phyloP scores from a whole-genome alignment of 2,113 vertebrate genomes.

The Callospermophilus lateralis region DNA sequence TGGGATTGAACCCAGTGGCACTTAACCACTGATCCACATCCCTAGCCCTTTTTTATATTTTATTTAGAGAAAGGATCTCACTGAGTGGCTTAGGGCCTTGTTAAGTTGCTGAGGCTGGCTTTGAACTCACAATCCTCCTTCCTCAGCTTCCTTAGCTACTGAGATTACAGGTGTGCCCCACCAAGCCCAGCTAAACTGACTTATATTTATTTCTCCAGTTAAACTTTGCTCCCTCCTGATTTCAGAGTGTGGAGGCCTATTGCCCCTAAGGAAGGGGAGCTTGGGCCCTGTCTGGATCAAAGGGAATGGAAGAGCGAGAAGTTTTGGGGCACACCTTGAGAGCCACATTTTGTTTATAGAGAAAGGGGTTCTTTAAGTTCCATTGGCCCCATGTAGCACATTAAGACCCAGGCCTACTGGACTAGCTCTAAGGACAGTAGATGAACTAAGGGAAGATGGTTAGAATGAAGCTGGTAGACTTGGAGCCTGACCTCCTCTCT shows the following conservation, averaged over 20 bases:
- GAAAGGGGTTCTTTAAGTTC: not conserved
- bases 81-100: no score
- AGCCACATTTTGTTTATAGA: not conserved
- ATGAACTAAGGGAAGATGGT: not conserved
- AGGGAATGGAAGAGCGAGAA: accelerated
- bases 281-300: not conserved
- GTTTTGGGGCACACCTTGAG: not conserved
- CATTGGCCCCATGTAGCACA: not conserved
- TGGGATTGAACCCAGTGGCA: no score
- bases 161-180: no score
- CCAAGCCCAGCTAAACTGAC: not conserved
- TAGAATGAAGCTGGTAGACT: not conserved
- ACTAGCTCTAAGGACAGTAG: not conserved
- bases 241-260: not conserved
- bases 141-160: no score
- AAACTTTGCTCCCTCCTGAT: not conserved
- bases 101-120: no score
- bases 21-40: no score
- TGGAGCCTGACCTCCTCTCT: not conserved
- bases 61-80: no score
- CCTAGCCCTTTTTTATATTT: no score
- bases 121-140: no score
- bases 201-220: not conserved
- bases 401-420: not conserved
- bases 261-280: not conserved